Conservation (phyloP, 1,140 invertebrate species). For the Drosophila insularis region DNA sequence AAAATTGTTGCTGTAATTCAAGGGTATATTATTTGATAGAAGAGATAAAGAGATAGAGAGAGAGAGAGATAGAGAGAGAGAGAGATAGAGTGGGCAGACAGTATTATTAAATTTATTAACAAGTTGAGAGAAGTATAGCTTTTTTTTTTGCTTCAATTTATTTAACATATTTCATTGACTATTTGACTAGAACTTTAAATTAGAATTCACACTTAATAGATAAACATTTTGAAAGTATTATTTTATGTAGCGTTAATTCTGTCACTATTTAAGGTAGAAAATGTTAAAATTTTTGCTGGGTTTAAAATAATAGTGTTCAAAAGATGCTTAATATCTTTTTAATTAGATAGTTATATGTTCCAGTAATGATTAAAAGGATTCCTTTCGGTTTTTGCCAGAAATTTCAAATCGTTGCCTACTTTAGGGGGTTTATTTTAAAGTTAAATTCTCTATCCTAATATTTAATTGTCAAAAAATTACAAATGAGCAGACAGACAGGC, state of each 20-base stretch:
- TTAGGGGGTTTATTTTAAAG: neutral
- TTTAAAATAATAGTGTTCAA: too few relatives aligned
- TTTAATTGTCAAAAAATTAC: constrained; percentile 1
- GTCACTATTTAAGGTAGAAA: too few relatives aligned
- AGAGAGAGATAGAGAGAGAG: too few relatives aligned
- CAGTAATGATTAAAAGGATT: too few relatives aligned
- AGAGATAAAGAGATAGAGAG: neutral
- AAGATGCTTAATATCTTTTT: too few relatives aligned
- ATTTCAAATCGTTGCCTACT: neutral
- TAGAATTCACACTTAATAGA: too few relatives aligned
- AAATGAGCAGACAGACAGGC: neutral
- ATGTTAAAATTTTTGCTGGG: too few relatives aligned
- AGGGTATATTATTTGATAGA: neutral
- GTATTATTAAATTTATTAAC: constrained; percentile 5
- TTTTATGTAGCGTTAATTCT: too few relatives aligned
- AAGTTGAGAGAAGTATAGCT: neutral
- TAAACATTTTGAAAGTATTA: too few relatives aligned
- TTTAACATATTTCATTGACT: neutral
- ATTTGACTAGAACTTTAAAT: neutral
- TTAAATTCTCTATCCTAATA: neutral
- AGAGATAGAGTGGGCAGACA: neutral
- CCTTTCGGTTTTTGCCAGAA: too few relatives aligned
- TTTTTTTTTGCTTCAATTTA: neutral
- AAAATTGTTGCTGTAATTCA: constrained; percentile 35
- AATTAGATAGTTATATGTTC: too few relatives aligned